Conservation (phyloP, 2,888 invertebrate genomes). For the Pollenia angustigena region DNA sequence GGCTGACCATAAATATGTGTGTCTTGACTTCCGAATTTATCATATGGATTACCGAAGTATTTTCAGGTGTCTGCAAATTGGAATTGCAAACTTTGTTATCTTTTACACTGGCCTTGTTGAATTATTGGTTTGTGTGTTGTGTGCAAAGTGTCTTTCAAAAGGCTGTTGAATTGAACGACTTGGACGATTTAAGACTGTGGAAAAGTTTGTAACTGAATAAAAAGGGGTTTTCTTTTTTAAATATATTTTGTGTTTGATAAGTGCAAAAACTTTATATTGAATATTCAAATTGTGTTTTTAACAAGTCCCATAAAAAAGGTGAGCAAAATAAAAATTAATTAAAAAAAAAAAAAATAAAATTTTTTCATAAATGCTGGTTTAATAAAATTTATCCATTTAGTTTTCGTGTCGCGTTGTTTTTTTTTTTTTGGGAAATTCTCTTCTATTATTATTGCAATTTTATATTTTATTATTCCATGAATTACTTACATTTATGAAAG, state of each 20-base stretch:
- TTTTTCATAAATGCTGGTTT: no score
- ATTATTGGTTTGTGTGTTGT: conserved; percentile 76
- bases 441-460: conserved; percentile 19
- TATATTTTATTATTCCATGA: neutral
- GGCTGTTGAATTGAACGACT: conserved; percentile 74
- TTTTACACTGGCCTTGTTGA: conserved; percentile 67
- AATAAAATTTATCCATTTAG: neutral
- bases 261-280: conserved; percentile 31
- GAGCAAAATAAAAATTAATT: no score
- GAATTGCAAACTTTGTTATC: conserved; percentile 74
- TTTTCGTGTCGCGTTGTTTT: neutral
- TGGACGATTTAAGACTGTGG: conserved; percentile 75
- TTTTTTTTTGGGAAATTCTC: neutral
- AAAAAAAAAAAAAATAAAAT: no score
- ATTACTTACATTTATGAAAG: conserved; percentile 89
- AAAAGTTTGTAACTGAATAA: conserved; percentile 51
- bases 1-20: conserved; percentile 76
- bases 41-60: conserved; percentile 76
- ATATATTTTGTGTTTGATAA: conserved; percentile 19
- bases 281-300: conserved; percentile 1
- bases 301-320: neutral
- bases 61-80: conserved; percentile 75
- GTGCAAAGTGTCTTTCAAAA: conserved; percentile 76
- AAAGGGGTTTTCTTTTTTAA: neutral
- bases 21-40: conserved; percentile 76